phyloP scores from a whole-genome alignment of 2,888 invertebrate genomes.

The Phragmatobia fuliginosa region DNA sequence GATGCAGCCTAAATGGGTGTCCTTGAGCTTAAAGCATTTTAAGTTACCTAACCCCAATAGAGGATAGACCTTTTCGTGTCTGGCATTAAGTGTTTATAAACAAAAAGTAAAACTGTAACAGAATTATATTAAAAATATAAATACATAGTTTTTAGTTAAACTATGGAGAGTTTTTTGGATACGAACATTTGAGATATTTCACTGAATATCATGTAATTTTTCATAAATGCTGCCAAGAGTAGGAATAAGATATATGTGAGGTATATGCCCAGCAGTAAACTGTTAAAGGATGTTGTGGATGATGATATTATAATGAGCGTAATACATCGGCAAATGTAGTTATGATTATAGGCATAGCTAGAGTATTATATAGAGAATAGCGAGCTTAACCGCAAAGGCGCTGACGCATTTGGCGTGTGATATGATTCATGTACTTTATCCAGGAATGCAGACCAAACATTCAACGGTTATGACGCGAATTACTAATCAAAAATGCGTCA shows the following conservation, averaged over 20 bases:
- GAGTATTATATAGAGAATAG: not conserved
- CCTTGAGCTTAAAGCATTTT: slow-evolving; percentile 7
- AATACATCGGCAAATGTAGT: not conserved
- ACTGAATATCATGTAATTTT: no score
- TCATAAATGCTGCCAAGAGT: no score
- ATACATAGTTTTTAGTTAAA: no score
- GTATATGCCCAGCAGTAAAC: no score
- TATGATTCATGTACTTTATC: not conserved
- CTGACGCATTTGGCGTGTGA: not conserved
- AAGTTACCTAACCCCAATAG: not conserved
- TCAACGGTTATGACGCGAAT: not conserved
- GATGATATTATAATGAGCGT: not conserved
- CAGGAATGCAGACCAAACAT: not conserved
- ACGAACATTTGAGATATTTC: no score
- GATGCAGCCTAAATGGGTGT: not conserved
- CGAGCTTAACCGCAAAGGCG: slow-evolving; percentile 1
- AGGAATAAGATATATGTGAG: no score
- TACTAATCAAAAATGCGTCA: not conserved
- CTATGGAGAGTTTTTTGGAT: no score
- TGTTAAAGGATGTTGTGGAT: no score
- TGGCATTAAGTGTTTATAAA: not conserved
- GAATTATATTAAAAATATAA: not conserved
- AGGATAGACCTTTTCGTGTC: not conserved
- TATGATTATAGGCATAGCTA: not conserved
- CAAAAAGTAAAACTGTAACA: not conserved